Evolutionary conservation across 30 jellyfish, hydroid and myxozoan species (phyloP).

Genomic region (Aurelia sp.): DNA sequence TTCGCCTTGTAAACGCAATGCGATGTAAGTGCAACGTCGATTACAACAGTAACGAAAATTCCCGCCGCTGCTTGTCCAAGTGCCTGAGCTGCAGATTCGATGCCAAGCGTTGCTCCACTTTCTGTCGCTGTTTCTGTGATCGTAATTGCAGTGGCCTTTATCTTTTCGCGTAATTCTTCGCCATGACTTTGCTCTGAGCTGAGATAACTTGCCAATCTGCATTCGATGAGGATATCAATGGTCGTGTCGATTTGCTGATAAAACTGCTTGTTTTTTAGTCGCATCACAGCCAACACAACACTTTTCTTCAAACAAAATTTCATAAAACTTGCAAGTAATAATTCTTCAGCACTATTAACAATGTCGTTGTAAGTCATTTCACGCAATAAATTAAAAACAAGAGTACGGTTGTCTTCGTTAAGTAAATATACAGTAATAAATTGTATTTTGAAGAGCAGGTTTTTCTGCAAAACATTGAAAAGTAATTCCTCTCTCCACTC

Average conservation of each 20-base stretch:
- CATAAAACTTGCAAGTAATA: background rate
- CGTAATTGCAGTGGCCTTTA: conserved; percentile 86
- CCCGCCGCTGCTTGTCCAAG: conserved; percentile 95
- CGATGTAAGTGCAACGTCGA: conserved; percentile 96
- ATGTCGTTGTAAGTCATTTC: conserved; percentile 4
- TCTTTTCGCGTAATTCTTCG: conserved; percentile 60
- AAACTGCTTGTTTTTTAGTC: background rate
- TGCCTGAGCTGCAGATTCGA: conserved; percentile 98
- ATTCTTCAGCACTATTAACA: background rate
- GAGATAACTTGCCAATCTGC: conserved; percentile 51
- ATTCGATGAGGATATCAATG: conserved; percentile 40
- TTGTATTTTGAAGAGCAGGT: background rate
- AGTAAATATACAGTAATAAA: background rate
- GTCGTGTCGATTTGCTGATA: conserved; percentile 19
- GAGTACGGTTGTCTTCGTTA: background rate
- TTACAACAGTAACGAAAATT: conserved; percentile 80
- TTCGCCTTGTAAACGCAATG: conserved; percentile 91
- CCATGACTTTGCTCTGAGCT: conserved; percentile 20
- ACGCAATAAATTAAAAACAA: background rate
- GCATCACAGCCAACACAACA: background rate
- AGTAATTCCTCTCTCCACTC: background rate
- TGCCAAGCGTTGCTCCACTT: conserved; percentile 97
- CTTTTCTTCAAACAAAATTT: background rate
- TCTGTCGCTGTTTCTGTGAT: conserved; percentile 95
- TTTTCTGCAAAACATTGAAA: background rate